Conservation (phyloP, 2,888 invertebrate species). For the Laothoe populi region DNA sequence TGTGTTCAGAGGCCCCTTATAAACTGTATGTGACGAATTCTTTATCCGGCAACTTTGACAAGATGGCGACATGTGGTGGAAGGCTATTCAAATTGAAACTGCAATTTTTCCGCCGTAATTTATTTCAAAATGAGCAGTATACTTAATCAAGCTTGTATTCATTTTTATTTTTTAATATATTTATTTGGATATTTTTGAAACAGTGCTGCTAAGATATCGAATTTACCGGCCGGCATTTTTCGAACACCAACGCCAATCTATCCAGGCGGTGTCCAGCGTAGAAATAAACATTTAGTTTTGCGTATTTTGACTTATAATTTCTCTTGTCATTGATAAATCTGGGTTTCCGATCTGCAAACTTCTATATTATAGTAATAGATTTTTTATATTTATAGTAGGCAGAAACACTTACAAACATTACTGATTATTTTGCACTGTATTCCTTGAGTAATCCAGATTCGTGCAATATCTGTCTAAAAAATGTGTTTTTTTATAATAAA, state of each 20-base stretch:
- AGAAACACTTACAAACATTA: too few species aligned
- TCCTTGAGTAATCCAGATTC: too few species aligned
- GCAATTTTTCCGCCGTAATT: conserved; percentile 32
- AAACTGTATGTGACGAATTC: conserved; percentile 55
- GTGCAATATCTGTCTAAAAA: too few species aligned
- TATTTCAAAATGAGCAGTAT: not conserved
- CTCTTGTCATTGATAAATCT: too few species aligned
- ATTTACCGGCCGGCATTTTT: conserved; percentile 19
- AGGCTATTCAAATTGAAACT: conserved; percentile 61
- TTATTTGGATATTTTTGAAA: too few species aligned
- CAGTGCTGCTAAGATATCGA: not conserved
- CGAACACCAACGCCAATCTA: not conserved
- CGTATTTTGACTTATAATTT: too few species aligned
- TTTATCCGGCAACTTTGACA: conserved; percentile 78
- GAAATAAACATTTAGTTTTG: not conserved
- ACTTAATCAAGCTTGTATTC: not conserved
- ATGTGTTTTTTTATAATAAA: too few species aligned
- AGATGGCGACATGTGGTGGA: conserved; percentile 84
- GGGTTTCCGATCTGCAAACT: too few species aligned
- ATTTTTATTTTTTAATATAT: not conserved
- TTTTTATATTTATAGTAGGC: too few species aligned
- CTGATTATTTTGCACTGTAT: too few species aligned
- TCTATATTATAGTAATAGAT: too few species aligned
- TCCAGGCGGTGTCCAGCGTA: not conserved
- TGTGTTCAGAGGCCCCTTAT: not conserved